These are phyloP conservation scores for Ganaspis sp. DNA, from an alignment of 1,140 invertebrate genomes.

Conservation along the genomic window DNA sequence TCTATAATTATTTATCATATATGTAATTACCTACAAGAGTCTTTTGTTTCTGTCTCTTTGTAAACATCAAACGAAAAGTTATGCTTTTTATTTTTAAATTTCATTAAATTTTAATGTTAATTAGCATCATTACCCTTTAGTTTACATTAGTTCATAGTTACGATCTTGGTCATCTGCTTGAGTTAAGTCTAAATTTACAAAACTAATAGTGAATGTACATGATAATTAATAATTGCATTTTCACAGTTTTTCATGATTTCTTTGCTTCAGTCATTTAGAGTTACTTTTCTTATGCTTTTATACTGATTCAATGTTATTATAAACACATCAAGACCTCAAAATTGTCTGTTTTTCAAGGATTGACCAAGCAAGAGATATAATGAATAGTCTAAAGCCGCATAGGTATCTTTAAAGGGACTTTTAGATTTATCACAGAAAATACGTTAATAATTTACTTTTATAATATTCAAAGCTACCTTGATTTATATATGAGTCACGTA, in stretches of 20 bases:
- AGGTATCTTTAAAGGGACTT: not conserved
- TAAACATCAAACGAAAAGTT: constrained; percentile 39
- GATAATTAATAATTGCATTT: not conserved
- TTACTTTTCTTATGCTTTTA: not conserved
- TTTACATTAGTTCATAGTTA: constrained; percentile 9
- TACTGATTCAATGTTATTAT: not conserved
- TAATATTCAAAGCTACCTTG: not conserved
- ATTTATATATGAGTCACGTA: not conserved
- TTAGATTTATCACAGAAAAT: not conserved
- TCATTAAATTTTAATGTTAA: constrained; percentile 40
- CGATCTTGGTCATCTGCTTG: constrained; percentile 18
- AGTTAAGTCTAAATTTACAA: not conserved
- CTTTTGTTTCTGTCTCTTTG: constrained; percentile 49
- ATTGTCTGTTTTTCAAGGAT: too few species aligned
- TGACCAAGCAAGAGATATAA: too few species aligned
- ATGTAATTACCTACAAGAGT: constrained; percentile 60
- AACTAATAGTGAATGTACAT: constrained; percentile 16
- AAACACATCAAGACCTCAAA: too few species aligned
- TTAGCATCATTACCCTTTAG: constrained; percentile 32
- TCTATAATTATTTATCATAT: constrained; percentile 37
- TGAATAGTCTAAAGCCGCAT: too few species aligned
- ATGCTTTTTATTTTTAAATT: constrained; percentile 41
- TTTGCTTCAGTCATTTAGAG: not conserved
- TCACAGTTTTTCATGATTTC: not conserved
- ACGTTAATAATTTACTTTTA: not conserved